Percentiles rank a stretch among this genome's conserved stretches.
These are phyloP conservation scores for Phortica magna DNA, from an alignment of 2,888 invertebrate genomes.

Conservation along the genomic window DNA sequence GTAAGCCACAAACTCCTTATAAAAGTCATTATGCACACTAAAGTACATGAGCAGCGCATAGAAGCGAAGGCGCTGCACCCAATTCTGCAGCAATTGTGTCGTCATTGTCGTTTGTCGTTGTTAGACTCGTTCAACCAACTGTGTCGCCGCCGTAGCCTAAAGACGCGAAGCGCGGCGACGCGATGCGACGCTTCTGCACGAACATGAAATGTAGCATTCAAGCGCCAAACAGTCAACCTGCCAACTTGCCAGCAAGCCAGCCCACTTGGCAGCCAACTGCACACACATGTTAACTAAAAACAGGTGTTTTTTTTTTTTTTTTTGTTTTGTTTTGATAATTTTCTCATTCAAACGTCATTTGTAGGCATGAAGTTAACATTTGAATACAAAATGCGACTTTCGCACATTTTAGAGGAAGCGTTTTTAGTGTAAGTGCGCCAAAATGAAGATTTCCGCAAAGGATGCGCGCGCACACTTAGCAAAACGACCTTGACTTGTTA, in stretches of 20 bases:
- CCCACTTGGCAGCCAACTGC: neutral
- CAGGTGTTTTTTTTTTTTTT: slow-evolving; percentile 61
- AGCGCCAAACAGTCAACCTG: neutral
- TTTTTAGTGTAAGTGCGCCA: slow-evolving; percentile 41
- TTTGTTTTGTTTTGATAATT: slow-evolving; percentile 36
- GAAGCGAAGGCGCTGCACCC: slow-evolving; percentile 16
- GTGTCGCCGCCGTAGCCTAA: neutral
- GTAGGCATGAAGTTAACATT: slow-evolving; percentile 55
- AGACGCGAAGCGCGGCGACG: neutral
- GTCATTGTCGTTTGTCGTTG: neutral
- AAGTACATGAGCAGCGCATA: neutral
- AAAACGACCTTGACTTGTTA: slow-evolving; percentile 73
- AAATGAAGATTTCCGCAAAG: slow-evolving; percentile 6
- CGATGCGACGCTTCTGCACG: neutral
- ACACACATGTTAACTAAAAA: slow-evolving; percentile 53
- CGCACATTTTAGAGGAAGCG: slow-evolving; percentile 52
- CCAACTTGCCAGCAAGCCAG: neutral
- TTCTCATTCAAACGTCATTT: slow-evolving; percentile 40
- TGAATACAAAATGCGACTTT: slow-evolving; percentile 66
- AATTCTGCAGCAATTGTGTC: slow-evolving; percentile 8
- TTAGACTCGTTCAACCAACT: neutral
- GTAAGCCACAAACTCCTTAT: neutral
- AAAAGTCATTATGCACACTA: neutral
- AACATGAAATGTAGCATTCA: slow-evolving; percentile 18
- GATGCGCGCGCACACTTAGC: slow-evolving; percentile 27